phyloP scores from a whole-genome alignment of 2,113 vertebrate genomes.

The Dissostichus mawsoni region DNA sequence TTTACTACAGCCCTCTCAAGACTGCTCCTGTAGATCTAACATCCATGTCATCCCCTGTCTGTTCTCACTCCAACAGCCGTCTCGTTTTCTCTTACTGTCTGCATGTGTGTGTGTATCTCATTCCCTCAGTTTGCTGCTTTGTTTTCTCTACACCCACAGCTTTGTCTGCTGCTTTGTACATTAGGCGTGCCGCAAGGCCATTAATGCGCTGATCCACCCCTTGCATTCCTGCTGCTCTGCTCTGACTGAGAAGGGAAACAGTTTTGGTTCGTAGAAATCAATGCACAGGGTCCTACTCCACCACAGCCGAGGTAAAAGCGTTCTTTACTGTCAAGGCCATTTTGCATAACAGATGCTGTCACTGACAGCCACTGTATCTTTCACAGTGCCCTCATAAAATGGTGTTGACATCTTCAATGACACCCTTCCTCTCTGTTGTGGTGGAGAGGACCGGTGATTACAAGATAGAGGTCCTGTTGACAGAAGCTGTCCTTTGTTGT shows the following conservation, averaged over 20 bases:
- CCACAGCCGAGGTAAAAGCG: conserved; percentile 28
- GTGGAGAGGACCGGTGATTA: conserved; percentile 47
- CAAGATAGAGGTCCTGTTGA: conserved; percentile 55
- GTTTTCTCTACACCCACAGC: conserved; percentile 44
- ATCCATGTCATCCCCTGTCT: conserved; percentile 51
- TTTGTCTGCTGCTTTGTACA: conserved; percentile 64
- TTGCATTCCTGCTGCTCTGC: conserved; percentile 60
- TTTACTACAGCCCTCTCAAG: conserved; percentile 29
- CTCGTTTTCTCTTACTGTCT: neutral
- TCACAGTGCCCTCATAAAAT: conserved; percentile 30
- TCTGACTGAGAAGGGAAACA: conserved; percentile 24
- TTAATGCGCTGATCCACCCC: conserved; percentile 51
- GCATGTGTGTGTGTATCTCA: neutral
- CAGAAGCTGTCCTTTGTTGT: conserved; percentile 60
- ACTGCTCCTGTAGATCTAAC: conserved; percentile 43
- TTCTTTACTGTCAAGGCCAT: conserved; percentile 49
- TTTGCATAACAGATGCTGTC: conserved; percentile 36
- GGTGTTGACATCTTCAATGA: conserved; percentile 61
- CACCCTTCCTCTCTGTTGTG: conserved; percentile 34
- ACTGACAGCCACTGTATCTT: conserved; percentile 22
- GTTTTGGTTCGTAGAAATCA: conserved; percentile 20
- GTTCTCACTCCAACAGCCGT: conserved; percentile 38
- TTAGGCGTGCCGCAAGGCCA: conserved; percentile 53
- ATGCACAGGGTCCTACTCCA: conserved; percentile 17
- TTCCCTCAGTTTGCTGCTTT: conserved; percentile 33